A percentile compares a stretch with the other conserved stretches of the same genome.
These are phyloP conservation scores for Oryzias woworae DNA, from an alignment of 2,113 vertebrate genomes.

Conservation along the genomic window DNA sequence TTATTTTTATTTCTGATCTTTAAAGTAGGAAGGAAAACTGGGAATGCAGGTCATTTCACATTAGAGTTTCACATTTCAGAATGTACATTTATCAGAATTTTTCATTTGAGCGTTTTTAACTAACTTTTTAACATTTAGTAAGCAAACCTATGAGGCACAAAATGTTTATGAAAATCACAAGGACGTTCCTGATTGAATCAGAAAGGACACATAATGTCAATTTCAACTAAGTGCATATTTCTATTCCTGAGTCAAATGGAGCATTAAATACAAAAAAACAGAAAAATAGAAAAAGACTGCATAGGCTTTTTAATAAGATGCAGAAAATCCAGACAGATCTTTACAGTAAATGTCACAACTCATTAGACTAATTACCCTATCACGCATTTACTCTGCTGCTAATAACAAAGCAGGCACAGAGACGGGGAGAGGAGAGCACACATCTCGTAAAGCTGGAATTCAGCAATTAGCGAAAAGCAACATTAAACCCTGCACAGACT, in stretches of 20 bases:
- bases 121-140: too few species aligned
- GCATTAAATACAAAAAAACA: constrained; percentile 27
- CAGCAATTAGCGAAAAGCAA: constrained; percentile 74
- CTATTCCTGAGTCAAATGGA: constrained; percentile 30
- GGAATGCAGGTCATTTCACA: too few species aligned
- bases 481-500: constrained; percentile 63
- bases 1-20: too few species aligned
- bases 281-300: constrained; percentile 59
- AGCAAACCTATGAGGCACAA: constrained; percentile 8
- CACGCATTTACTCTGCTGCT: constrained; percentile 74
- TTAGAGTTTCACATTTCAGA: too few species aligned
- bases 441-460: constrained; percentile 67
- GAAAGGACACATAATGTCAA: constrained; percentile 30
- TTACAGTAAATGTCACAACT: constrained; percentile 75
- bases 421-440: constrained; percentile 54
- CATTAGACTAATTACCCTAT: constrained; percentile 79
- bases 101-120: too few species aligned
- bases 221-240: constrained; percentile 51
- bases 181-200: constrained; percentile 33
- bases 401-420: constrained; percentile 71
- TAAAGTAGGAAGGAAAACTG: too few species aligned
- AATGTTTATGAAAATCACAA: constrained; percentile 27
- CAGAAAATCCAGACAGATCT: constrained; percentile 67
- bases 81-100: too few species aligned
- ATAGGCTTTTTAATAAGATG: constrained; percentile 65